phyloP scores from a whole-genome alignment of 2,888 invertebrate species.

The Lasioglossum pauxillum region DNA sequence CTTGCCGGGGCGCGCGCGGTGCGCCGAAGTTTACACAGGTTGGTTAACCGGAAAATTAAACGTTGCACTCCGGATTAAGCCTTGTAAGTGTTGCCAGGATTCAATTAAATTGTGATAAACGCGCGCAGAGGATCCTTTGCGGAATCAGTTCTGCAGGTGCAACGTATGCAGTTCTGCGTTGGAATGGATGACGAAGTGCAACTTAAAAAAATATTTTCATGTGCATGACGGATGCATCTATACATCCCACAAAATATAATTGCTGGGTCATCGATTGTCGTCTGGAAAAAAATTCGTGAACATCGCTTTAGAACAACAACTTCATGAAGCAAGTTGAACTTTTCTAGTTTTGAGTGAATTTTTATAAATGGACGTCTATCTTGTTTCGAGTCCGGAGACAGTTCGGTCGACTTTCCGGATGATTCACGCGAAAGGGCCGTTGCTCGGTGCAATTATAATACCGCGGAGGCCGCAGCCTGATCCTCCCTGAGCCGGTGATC shows the following conservation, averaged over 20 bases:
- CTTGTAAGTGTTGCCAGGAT: constrained; percentile 38
- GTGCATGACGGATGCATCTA: too few relatives aligned
- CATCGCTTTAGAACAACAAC: background rate
- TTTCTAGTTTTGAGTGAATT: too few relatives aligned
- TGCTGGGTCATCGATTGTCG: too few relatives aligned
- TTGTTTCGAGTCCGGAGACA: background rate
- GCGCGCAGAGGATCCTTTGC: background rate
- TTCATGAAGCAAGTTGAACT: too few relatives aligned
- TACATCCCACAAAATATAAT: too few relatives aligned
- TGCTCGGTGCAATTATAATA: constrained; percentile 28
- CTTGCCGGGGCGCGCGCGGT: constrained; percentile 29
- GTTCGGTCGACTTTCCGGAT: background rate
- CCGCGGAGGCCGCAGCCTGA: constrained; percentile 5
- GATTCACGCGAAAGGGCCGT: background rate
- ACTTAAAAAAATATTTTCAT: background rate
- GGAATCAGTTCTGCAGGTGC: too few relatives aligned
- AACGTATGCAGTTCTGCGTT: background rate
- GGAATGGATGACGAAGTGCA: background rate
- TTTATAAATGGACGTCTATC: too few relatives aligned
- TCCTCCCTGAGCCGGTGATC: constrained; percentile 20
- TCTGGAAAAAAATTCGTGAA: too few relatives aligned
- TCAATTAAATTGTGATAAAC: constrained; percentile 55
- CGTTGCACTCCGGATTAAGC: constrained; percentile 59
- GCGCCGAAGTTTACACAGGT: constrained; percentile 54
- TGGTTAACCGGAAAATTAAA: constrained; percentile 65